A percentile compares a stretch with the other conserved stretches of the same genome.
Conservation (phyloP, 2,888 invertebrate species). For the Ornithoptera alexandrae region DNA sequence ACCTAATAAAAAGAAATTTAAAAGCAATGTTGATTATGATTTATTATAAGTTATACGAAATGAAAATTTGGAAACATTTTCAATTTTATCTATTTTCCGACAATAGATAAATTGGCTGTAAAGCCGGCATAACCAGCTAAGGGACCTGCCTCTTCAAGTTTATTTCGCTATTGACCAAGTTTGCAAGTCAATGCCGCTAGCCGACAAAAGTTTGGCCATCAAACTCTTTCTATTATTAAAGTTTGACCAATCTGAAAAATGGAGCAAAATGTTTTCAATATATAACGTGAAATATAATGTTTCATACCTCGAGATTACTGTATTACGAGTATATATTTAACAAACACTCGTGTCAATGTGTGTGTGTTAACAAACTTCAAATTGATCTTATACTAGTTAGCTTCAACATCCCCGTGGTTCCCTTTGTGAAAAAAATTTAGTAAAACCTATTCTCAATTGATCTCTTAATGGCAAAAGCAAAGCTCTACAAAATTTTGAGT, state of each 20-base stretch:
- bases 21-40: too few species aligned
- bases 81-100: neutral
- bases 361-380: too few species aligned
- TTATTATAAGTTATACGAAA: conserved; percentile 34
- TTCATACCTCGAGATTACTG: neutral
- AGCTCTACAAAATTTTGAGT: neutral
- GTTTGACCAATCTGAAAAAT: conserved; percentile 59
- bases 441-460: neutral
- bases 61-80: too few species aligned
- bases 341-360: too few species aligned
- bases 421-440: neutral
- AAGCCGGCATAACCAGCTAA: conserved; percentile 56
- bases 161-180: conserved; percentile 53
- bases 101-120: conserved; percentile 51
- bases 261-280: conserved; percentile 47
- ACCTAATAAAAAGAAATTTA: too few species aligned
- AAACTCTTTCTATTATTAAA: conserved; percentile 64
- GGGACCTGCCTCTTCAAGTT: conserved; percentile 61
- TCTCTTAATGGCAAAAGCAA: too few species aligned
- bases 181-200: conserved; percentile 53
- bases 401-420: too few species aligned
- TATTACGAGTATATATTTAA: too few species aligned
- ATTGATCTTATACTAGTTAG: too few species aligned
- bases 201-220: conserved; percentile 57
- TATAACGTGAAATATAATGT: neutral